Evolutionary conservation across 2,797 vertebrate species (phyloP).

Genomic region (Scolopax bukidnonensis): DNA sequence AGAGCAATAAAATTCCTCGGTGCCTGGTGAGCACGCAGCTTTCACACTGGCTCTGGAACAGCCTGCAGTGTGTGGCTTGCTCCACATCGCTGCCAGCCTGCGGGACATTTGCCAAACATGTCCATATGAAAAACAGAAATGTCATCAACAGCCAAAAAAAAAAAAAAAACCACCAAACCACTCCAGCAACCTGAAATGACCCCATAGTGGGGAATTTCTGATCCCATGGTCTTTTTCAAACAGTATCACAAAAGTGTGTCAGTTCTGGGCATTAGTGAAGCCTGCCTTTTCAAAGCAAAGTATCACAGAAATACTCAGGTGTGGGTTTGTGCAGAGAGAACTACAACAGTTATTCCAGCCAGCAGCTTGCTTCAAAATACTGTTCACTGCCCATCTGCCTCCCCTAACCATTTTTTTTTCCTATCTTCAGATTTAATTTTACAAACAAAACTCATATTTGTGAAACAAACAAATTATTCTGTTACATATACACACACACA

Average conservation of each 20-base stretch:
- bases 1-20: not conserved
- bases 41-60: not conserved
- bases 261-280: not conserved
- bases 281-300: not conserved
- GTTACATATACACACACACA: too few relatives aligned
- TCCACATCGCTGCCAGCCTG: not conserved
- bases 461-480: too few relatives aligned
- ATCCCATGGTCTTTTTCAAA: not conserved
- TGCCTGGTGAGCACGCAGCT: not conserved
- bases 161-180: not conserved
- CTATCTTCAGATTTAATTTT: not conserved
- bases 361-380: not conserved
- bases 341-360: not conserved
- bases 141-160: not conserved
- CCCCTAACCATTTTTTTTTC: not conserved
- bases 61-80: not conserved
- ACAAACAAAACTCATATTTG: not conserved
- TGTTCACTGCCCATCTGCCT: not conserved
- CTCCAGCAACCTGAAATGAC: not conserved
- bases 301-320: not conserved
- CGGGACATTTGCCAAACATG: not conserved
- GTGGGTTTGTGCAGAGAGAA: not conserved
- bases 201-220: not conserved
- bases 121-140: not conserved
- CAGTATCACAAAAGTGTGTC: not conserved